These are phyloP conservation scores for Enteromius trimaculatus DNA, from an alignment of 2,797 vertebrate species.

Conservation along the genomic window DNA sequence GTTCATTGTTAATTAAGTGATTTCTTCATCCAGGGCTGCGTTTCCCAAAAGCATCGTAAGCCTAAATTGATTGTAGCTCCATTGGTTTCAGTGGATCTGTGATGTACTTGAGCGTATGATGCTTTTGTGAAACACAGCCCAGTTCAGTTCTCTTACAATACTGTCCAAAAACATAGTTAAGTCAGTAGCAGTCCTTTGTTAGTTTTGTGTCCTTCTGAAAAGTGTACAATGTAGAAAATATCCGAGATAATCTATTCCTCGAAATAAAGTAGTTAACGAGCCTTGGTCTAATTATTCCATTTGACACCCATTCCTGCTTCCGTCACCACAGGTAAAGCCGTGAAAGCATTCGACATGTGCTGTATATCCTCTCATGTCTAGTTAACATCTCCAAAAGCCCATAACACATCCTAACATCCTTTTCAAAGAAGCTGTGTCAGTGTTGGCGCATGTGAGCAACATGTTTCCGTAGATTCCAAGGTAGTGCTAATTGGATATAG, in stretches of 20 bases:
- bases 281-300: neutral
- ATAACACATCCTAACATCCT: conserved; percentile 15
- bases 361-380: neutral
- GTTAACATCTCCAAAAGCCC: conserved; percentile 9
- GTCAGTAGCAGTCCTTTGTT: neutral
- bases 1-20: neutral
- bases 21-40: neutral
- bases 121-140: too few relatives aligned
- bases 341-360: neutral
- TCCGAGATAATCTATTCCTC: neutral
- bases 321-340: neutral
- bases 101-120: too few relatives aligned
- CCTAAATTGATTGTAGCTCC: too few relatives aligned
- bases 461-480: conserved; percentile 39
- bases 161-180: too few relatives aligned
- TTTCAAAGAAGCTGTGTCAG: conserved; percentile 37
- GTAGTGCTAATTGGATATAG: conserved; percentile 72
- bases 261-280: neutral
- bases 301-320: conserved; percentile 4
- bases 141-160: neutral
- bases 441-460: conserved; percentile 53
- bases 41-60: too few relatives aligned
- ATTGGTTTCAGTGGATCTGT: too few relatives aligned
- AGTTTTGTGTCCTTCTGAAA: neutral
- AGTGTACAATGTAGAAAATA: neutral